Evolutionary conservation across 2,888 invertebrate species (phyloP).

Genomic region (Oscheius myriophilus): DNA sequence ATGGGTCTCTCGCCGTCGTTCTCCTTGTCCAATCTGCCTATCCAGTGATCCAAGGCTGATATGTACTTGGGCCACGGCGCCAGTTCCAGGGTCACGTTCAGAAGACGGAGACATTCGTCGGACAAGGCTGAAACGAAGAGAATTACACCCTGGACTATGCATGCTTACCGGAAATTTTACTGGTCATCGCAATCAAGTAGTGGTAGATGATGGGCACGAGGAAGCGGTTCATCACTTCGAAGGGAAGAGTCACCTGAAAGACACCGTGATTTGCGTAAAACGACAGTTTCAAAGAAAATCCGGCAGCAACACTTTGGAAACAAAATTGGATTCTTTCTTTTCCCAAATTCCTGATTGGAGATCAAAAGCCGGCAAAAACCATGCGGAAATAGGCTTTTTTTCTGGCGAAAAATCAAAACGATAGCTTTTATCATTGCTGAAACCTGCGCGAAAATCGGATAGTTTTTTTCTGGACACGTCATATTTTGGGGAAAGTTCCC

Average conservation of each 20-base stretch:
- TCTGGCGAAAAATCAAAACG: too few relatives aligned
- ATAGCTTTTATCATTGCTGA: too few relatives aligned
- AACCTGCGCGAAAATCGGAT: too few relatives aligned
- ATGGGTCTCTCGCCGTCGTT: constrained; percentile 81
- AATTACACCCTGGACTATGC: too few relatives aligned
- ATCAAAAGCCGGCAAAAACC: too few relatives aligned
- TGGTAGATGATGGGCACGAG: constrained; percentile 84
- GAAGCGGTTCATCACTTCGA: constrained; percentile 82
- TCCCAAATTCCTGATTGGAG: too few relatives aligned
- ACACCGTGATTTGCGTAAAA: too few relatives aligned
- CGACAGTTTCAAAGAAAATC: background rate
- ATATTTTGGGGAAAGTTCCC: too few relatives aligned
- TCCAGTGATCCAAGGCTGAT: constrained; percentile 82
- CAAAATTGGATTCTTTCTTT: too few relatives aligned
- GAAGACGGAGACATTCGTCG: constrained; percentile 42
- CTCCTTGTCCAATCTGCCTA: constrained; percentile 79
- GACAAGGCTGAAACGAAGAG: constrained; percentile 34
- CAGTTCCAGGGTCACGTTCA: constrained; percentile 42
- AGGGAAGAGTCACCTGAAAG: constrained; percentile 32
- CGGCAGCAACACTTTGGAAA: too few relatives aligned
- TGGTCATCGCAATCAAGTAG: constrained; percentile 82
- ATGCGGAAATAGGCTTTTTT: too few relatives aligned
- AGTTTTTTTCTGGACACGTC: too few relatives aligned
- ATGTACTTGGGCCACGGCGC: constrained; percentile 75
- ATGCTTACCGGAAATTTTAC: constrained; percentile 78